phyloP scores from a whole-genome alignment of 2,113 vertebrate species.

The Odontophorus gujanensis region DNA sequence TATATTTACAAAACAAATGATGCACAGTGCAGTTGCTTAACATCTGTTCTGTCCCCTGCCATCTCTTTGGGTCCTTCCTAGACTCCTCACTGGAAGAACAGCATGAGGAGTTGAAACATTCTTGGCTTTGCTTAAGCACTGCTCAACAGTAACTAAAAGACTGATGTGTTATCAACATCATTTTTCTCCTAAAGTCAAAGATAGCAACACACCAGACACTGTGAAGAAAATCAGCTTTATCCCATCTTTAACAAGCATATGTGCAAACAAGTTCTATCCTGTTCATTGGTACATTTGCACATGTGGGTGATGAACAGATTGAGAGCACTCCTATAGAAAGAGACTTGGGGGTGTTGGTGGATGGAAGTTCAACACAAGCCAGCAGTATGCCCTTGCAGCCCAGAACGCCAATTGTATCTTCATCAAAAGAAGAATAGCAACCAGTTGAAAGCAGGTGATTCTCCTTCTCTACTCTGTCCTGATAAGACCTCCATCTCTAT shows the following conservation, averaged over 20 bases:
- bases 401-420: not conserved
- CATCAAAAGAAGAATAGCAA: not conserved
- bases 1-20: not conserved
- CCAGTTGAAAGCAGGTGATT: not conserved
- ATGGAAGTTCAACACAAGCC: not conserved
- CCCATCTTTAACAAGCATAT: not conserved
- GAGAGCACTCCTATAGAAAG: not conserved
- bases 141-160: too few relatives aligned
- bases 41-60: too few relatives aligned
- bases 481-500: not conserved
- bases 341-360: not conserved
- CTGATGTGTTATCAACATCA: too few relatives aligned
- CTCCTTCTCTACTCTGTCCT: not conserved
- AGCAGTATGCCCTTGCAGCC: not conserved
- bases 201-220: too few relatives aligned
- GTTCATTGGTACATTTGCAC: not conserved
- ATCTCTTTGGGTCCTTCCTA: too few relatives aligned
- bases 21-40: too few relatives aligned
- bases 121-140: too few relatives aligned
- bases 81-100: too few relatives aligned
- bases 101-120: too few relatives aligned
- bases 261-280: not conserved
- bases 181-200: too few relatives aligned
- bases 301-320: not conserved
- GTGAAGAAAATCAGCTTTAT: too few relatives aligned